Percentiles rank a stretch among this genome's conserved stretches.
Evolutionary conservation across 2,888 invertebrate species (phyloP).

Genomic region (Thecophora atra): DNA sequence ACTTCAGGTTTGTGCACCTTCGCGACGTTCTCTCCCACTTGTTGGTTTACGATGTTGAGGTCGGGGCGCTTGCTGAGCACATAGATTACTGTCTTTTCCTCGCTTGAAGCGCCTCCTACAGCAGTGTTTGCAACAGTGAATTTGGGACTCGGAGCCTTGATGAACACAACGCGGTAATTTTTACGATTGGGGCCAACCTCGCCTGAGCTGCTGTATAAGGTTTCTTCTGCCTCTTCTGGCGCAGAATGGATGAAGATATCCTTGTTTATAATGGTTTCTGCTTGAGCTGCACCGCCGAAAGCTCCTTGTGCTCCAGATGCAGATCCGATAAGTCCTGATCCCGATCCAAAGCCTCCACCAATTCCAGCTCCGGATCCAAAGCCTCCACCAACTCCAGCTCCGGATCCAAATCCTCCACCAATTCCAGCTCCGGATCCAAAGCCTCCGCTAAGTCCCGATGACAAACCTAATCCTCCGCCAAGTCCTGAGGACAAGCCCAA

Average conservation of each 20-base stretch:
- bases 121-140: slow-evolving; percentile 42
- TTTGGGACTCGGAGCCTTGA: slow-evolving; percentile 45
- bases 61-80: slow-evolving; percentile 50
- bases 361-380: not conserved
- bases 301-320: not conserved
- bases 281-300: not conserved
- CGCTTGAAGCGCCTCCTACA: slow-evolving; percentile 48
- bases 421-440: not conserved
- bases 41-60: slow-evolving; percentile 44
- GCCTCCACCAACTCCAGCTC: not conserved
- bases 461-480: not conserved
- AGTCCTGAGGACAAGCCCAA: too few species aligned
- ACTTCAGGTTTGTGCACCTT: slow-evolving; percentile 50
- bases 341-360: not conserved
- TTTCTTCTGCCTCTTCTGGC: slow-evolving; percentile 48
- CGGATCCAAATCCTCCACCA: not conserved
- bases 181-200: slow-evolving; percentile 46
- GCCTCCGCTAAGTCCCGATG: not conserved
- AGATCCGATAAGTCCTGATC: not conserved
- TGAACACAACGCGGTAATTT: slow-evolving; percentile 51
- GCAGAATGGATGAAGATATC: slow-evolving; percentile 49
- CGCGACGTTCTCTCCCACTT: slow-evolving; percentile 43
- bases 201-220: slow-evolving; percentile 41
- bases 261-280: slow-evolving; percentile 41
- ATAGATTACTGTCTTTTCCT: slow-evolving; percentile 51